Evolutionary conservation across 2,113 vertebrate genomes (phyloP).

Genomic region (Prolemur simus): DNA sequence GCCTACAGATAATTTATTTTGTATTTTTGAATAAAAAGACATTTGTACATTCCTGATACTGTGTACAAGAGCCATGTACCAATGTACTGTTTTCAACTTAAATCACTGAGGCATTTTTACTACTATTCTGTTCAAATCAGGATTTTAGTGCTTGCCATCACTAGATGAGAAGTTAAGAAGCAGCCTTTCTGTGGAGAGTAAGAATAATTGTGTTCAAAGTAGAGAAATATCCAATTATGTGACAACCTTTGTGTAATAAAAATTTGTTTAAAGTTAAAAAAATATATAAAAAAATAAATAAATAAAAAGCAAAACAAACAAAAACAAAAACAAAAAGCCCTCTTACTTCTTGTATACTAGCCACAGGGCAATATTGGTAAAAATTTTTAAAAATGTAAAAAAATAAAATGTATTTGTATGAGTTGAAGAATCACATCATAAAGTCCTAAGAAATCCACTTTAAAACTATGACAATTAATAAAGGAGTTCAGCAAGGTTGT

Average conservation of each 20-base stretch:
- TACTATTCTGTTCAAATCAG: conserved; percentile 79
- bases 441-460: not conserved
- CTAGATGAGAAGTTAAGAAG: conserved; percentile 76
- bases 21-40: conserved; percentile 89
- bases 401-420: too few relatives aligned
- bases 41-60: conserved; percentile 91
- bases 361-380: not conserved
- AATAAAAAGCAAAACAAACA: too few relatives aligned
- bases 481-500: not conserved
- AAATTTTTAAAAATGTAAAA: not conserved
- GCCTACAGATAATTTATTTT: conserved; percentile 91
- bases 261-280: conserved; percentile 81
- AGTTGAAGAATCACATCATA: not conserved
- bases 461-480: not conserved
- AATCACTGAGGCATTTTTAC: conserved; percentile 81
- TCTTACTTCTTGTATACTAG: not conserved
- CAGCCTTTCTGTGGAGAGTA: conserved; percentile 81
- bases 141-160: conserved; percentile 83
- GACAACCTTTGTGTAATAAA: conserved; percentile 88
- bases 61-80: conserved; percentile 85
- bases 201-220: conserved; percentile 84
- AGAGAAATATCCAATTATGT: conserved; percentile 85
- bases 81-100: conserved; percentile 80
- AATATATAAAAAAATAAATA: too few relatives aligned
- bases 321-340: not conserved